Base-by-base conservation (phyloP, 2,888 invertebrate genomes). In the Aphodius sticticus region DNA sequence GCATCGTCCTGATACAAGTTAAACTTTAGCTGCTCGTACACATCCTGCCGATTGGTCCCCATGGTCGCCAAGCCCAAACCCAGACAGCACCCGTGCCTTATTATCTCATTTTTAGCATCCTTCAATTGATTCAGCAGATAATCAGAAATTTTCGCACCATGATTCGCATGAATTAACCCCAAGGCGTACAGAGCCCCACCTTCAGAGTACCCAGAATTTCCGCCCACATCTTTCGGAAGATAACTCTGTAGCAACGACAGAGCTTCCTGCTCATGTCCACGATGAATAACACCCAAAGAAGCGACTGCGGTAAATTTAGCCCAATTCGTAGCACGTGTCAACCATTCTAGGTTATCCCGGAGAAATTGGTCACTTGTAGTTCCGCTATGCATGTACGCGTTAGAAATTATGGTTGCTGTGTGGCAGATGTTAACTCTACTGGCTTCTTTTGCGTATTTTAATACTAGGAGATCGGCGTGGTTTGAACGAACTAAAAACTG, bases 281-380 rank as follows among this genome's bases (percentile, higher is more conserved):
- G 93, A 87, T 98, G 97, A 84, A 98, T 97, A 5, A 97, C 97
- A 76, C 99, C 99, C 78, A 99, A 91, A 76, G 97, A 97, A 6
- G 98, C 98, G 36, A 98, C 99, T 0, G 98, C 98, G 36, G 98
- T 97, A 84, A 99, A 92, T 88, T 99, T 99, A 4, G 98, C 98
- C 98, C 99, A 99, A 88, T 99, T 99, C 9, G 98, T 98, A 0
- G 98, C 98, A 80, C 98, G 92, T 0, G 97, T 96, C 81, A 99
- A 90, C 98, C 98, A 99, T 86, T 98, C 98, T 77, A 99, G 90
- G 88, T 99, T 98, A 87, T 98, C 98, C 84, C 96, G 93, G 82
- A 99, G 91, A 88, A 99, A 99, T 87, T 97, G 97, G 89, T 99
- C 98, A 86, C 96, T 96, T 0, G 98, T 99, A 2, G 98, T 99